phyloP scores from a whole-genome alignment of 1,140 invertebrate species.

The Drosophila nikananu region DNA sequence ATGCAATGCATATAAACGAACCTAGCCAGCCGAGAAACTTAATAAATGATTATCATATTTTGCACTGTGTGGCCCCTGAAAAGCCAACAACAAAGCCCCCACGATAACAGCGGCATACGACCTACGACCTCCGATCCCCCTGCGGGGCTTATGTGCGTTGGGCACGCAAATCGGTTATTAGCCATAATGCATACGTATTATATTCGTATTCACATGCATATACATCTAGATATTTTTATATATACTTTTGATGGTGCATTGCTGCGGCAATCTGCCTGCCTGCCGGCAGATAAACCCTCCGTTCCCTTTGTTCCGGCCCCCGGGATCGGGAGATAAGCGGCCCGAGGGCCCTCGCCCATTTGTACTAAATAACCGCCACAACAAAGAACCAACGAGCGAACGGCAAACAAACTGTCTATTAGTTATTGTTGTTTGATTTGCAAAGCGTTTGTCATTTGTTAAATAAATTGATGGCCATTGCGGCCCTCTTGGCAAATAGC shows the following conservation, averaged over 20 bases:
- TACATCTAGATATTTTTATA: conserved; percentile 16
- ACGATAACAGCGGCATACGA: conserved; percentile 15
- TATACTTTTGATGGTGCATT: conserved; percentile 61
- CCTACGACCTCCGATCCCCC: conserved; percentile 13
- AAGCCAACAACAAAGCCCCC: conserved; percentile 5
- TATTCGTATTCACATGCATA: conserved; percentile 20
- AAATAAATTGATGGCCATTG: conserved; percentile 81
- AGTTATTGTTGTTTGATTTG: conserved; percentile 82
- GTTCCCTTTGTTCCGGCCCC: conserved; percentile 29
- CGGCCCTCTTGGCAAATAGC: conserved; percentile 67
- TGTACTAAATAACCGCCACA: conserved; percentile 73
- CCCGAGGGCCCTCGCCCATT: conserved; percentile 48
- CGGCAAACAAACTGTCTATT: conserved; percentile 74
- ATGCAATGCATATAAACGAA: conserved; percentile 13
- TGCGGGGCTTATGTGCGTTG: conserved; percentile 59
- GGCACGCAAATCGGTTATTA: conserved; percentile 80
- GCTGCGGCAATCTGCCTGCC: conserved; percentile 37
- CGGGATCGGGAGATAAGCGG: conserved; percentile 59
- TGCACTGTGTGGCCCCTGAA: conserved; percentile 50
- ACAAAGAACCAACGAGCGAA: conserved; percentile 33
- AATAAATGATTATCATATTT: conserved; percentile 67
- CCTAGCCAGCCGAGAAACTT: conserved; percentile 31
- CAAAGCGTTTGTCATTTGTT: conserved; percentile 81
- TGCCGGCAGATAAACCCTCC: conserved; percentile 45
- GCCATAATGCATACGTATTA: conserved; percentile 56